Evolutionary conservation across 2,113 vertebrate species (phyloP).

Genomic region (Ictidomys tridecemlineatus): DNA sequence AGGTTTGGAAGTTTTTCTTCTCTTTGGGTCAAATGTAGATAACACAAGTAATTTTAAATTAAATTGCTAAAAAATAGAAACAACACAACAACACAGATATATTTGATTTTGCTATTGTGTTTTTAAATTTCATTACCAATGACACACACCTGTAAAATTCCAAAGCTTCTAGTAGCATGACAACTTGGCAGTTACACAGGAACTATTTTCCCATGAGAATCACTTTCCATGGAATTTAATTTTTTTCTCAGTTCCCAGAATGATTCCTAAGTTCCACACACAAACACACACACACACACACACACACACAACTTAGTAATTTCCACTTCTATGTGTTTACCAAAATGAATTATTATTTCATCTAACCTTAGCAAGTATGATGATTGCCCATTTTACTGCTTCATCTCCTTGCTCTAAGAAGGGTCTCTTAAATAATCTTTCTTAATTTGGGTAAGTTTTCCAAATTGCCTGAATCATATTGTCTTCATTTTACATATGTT

Average conservation of each 20-base stretch:
- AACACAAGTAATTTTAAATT: constrained; percentile 26
- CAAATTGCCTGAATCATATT: background rate
- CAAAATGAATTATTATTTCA: background rate
- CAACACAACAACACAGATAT: background rate
- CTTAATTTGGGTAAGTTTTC: constrained; percentile 15
- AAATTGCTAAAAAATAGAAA: constrained; percentile 17
- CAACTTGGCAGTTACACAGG: background rate
- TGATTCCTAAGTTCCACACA: background rate
- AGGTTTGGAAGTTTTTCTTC: background rate
- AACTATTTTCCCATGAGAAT: background rate
- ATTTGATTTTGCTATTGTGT: background rate
- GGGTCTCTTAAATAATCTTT: background rate
- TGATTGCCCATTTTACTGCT: background rate
- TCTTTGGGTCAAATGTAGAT: constrained; percentile 13
- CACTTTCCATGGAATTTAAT: background rate
- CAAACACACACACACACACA: too few relatives aligned
- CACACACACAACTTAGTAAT: background rate
- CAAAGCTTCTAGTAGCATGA: background rate
- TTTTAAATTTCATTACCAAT: constrained; percentile 20
- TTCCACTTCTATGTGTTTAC: background rate
- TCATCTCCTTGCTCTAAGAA: background rate
- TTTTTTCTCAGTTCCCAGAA: constrained; percentile 14
- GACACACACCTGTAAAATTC: background rate
- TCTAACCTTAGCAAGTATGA: background rate
- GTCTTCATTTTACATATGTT: constrained; percentile 7